Evolutionary conservation across 2,797 vertebrate species (phyloP), one percentile per base, ranked within the genome.

Genomic region (Darevskia mixta): DNA sequence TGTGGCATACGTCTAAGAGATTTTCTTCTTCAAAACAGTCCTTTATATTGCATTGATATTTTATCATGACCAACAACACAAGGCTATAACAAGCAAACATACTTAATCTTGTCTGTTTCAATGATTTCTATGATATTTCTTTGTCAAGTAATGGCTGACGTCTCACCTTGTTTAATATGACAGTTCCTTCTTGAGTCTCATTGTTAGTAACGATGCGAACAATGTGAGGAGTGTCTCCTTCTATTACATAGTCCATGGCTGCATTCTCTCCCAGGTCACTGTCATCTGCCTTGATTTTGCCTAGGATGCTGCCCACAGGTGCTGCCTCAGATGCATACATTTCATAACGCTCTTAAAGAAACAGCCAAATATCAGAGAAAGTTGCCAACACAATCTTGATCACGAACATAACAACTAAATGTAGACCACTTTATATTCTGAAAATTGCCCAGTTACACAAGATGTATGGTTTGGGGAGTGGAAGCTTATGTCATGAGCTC

Each of bases 121-220:
- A 2, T 69, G 25, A 23, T 29, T 80, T 41, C 32, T 27, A 7
- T 41, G 18, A 43, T 76, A 43, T 32, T 76, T 58, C 23, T 82
- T 88, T 72, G 45, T 83, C 90, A 32, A 71, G 1, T 87, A 82
- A 0, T 45, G 91, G 10, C 32, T 82, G 43, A 64, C 1, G 20
- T 61, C 90, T 96, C 85, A 99, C 98, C 98, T 98, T 98, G 93
- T 96, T 97, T 55, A 99, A 95, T 91, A 97, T 87, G 76, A 99
- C 87, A 81, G 98, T 97, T 69, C 98, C 99, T 95, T 99, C 99
- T 93, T 99, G 98, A 4, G 98, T 99, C 35, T 95, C 92, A 1
- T 97, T 94, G 90, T 99, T 95, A 27, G 98, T 98, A 87, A 96
- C 88, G 90, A 99, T 97, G 79, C 91, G 96, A 93, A 99, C 99